Conservation (phyloP, 2,113 vertebrate species). For the Xenotilapia leptura region DNA sequence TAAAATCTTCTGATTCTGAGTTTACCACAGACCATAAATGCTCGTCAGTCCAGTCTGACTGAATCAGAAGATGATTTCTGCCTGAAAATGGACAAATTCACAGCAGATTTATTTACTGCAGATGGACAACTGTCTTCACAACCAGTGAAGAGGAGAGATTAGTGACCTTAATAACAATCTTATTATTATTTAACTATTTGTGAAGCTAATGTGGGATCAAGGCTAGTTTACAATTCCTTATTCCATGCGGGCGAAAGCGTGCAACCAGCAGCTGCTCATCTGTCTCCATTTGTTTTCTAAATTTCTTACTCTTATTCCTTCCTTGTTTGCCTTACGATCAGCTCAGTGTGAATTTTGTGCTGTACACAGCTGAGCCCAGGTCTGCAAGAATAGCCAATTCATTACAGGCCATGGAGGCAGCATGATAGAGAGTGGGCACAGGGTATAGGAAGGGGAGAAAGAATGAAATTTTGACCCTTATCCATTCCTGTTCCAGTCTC, state of each 20-base stretch:
- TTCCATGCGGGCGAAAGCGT: fast-evolving
- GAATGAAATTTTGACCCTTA: constrained; percentile 12
- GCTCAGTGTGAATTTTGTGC: constrained; percentile 15
- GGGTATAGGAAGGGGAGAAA: background rate
- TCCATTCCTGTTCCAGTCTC: constrained; percentile 30
- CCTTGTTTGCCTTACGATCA: constrained; percentile 13
- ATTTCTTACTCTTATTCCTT: background rate
- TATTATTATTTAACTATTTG: background rate
- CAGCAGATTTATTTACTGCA: background rate
- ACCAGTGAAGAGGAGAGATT: background rate
- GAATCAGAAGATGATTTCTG: background rate
- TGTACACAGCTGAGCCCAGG: constrained; percentile 57
- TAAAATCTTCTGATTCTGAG: background rate
- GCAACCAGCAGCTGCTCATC: background rate
- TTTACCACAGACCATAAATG: background rate
- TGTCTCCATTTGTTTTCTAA: background rate
- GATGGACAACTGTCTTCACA: constrained; percentile 5
- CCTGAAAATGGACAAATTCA: background rate
- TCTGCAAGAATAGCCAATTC: constrained; percentile 57
- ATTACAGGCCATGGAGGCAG: constrained; percentile 30
- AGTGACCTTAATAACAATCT: background rate
- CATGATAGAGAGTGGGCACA: background rate
- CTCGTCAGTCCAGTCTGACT: background rate
- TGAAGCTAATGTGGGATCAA: background rate
- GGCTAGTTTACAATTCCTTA: background rate